phyloP scores from a whole-genome alignment of 2,797 vertebrate genomes.

The Pangasius krempfi region DNA sequence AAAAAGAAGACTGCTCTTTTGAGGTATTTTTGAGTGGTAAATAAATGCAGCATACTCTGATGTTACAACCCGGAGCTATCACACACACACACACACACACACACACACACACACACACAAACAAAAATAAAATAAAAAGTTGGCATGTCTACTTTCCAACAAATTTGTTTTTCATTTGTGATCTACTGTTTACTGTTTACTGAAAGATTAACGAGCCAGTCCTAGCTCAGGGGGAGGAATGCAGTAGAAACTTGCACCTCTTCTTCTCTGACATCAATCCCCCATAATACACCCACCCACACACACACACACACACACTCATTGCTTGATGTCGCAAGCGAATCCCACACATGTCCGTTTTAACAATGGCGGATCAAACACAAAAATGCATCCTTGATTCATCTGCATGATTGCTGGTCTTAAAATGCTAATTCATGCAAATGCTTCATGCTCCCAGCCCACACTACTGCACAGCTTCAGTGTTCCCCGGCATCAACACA shows the following conservation, averaged over 20 bases:
- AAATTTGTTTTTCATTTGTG: not conserved
- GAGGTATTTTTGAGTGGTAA: no score
- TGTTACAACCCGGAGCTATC: no score
- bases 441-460: not conserved
- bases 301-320: not conserved
- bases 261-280: not conserved
- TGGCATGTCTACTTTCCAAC: not conserved
- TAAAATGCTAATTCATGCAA: not conserved
- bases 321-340: not conserved
- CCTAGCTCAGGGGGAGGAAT: not conserved
- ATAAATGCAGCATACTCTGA: no score
- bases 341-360: not conserved
- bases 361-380: not conserved
- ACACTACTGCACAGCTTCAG: not conserved
- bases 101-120: no score
- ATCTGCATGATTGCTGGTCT: not conserved
- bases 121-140: not conserved
- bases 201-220: not conserved
- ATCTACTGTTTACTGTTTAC: not conserved
- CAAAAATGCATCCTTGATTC: not conserved
- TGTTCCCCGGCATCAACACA: not conserved
- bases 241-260: not conserved
- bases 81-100: no score
- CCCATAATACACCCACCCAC: not conserved
- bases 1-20: no score